Evolutionary conservation across 1,140 invertebrate species (phyloP).

Genomic region (Doryteuthis pealeii): DNA sequence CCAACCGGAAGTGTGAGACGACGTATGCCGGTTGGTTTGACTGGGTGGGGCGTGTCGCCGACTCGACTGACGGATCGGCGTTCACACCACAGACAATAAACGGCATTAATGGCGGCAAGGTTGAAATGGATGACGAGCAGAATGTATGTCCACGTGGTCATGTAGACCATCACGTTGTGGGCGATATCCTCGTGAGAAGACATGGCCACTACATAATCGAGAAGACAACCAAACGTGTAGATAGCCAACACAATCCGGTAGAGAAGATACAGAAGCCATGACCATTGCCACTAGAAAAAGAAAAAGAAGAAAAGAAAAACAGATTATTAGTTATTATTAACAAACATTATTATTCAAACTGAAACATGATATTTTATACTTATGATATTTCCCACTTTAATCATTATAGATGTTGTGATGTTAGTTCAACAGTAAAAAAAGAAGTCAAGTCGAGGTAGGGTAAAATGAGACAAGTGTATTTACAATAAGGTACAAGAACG

Average conservation of each 20-base stretch:
- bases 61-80: neutral
- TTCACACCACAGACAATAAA: slow-evolving; percentile 13
- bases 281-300: slow-evolving; percentile 38
- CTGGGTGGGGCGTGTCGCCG: neutral
- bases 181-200: neutral
- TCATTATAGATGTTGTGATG: too few relatives aligned
- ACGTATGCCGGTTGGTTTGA: neutral
- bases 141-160: slow-evolving; percentile 46
- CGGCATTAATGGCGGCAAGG: slow-evolving; percentile 19
- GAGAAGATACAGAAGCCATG: slow-evolving; percentile 22
- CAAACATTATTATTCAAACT: neutral
- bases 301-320: slow-evolving; percentile 9
- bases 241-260: slow-evolving; percentile 24
- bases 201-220: slow-evolving; percentile 16
- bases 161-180: slow-evolving; percentile 22
- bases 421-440: too few relatives aligned
- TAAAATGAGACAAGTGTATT: too few relatives aligned
- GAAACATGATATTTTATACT: too few relatives aligned
- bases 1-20: neutral
- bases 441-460: too few relatives aligned
- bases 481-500: too few relatives aligned
- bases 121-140: slow-evolving; percentile 32
- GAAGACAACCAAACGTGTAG: slow-evolving; percentile 21
- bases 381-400: too few relatives aligned
- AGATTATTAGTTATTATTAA: neutral